Evolutionary conservation across 2,888 invertebrate species (phyloP).

Genomic region (Cabera pusaria): DNA sequence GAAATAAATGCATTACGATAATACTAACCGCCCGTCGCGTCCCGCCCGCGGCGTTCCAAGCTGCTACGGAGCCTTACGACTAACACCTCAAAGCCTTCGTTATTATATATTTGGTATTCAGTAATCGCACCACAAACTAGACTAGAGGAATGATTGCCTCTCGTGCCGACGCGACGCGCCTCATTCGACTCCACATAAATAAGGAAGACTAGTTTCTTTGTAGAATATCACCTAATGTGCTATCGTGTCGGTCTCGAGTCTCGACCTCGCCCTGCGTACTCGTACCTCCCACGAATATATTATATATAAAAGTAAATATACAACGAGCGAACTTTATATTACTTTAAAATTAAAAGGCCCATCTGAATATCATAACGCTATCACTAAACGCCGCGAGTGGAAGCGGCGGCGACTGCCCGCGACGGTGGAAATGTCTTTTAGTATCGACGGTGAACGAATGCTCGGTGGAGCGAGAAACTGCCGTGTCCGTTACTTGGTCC

Average conservation of each 20-base stretch:
- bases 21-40: slow-evolving; percentile 77
- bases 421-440: slow-evolving; percentile 65
- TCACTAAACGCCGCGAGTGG: slow-evolving; percentile 47
- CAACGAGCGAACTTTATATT: slow-evolving; percentile 74
- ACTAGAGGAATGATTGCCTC: slow-evolving; percentile 82
- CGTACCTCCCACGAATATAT: slow-evolving; percentile 68
- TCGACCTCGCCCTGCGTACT: slow-evolving; percentile 57
- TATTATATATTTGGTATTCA: slow-evolving; percentile 80
- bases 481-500: slow-evolving; percentile 63
- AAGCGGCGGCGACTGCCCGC: slow-evolving; percentile 41
- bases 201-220: slow-evolving; percentile 82
- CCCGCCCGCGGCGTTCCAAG: slow-evolving; percentile 68
- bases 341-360: slow-evolving; percentile 76
- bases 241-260: slow-evolving; percentile 64
- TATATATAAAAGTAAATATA: slow-evolving; percentile 63
- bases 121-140: slow-evolving; percentile 80
- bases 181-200: slow-evolving; percentile 51
- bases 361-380: slow-evolving; percentile 66
- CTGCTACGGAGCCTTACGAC: slow-evolving; percentile 71
- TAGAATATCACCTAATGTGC: slow-evolving; percentile 78
- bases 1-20: slow-evolving; percentile 82
- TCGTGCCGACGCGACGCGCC: slow-evolving; percentile 50
- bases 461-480: slow-evolving; percentile 37
- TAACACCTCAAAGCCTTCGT: slow-evolving; percentile 75
- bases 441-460: slow-evolving; percentile 38